phyloP scores from a whole-genome alignment of 2,888 invertebrate species.

The Agrilus cyanescens region DNA sequence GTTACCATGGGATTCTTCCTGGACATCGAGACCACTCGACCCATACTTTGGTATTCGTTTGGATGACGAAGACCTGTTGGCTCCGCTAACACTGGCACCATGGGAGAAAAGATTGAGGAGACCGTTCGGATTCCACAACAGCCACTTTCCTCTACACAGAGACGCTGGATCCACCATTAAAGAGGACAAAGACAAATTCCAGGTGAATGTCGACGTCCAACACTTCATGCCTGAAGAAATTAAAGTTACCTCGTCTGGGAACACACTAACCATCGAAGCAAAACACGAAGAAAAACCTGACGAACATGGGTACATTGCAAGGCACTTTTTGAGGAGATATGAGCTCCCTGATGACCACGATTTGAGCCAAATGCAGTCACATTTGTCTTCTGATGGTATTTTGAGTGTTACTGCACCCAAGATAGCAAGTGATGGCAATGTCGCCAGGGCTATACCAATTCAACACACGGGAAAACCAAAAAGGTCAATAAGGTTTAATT shows the following conservation, averaged over 20 bases:
- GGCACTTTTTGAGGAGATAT: constrained; percentile 66
- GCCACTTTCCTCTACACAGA: constrained; percentile 43
- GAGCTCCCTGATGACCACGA: constrained; percentile 63
- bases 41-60: constrained; percentile 37
- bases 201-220: constrained; percentile 62
- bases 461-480: constrained; percentile 30
- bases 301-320: constrained; percentile 62
- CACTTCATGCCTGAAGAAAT: constrained; percentile 72
- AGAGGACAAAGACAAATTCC: constrained; percentile 54
- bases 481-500: no score
- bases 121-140: constrained; percentile 19
- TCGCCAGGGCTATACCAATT: constrained; percentile 36
- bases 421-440: constrained; percentile 29
- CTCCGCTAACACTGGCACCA: constrained; percentile 19
- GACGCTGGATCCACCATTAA: constrained; percentile 45
- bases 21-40: constrained; percentile 29
- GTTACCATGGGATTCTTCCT: no score
- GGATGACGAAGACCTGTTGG: constrained; percentile 33
- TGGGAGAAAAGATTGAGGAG: no score
- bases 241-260: constrained; percentile 57
- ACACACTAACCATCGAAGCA: constrained; percentile 59
- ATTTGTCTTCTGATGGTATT: constrained; percentile 64
- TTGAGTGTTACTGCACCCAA: constrained; percentile 55
- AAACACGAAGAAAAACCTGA: constrained; percentile 67
- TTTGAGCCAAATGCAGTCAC: constrained; percentile 57